Base-by-base conservation (phyloP, 1,140 invertebrate species). In the Tribolium madens region DNA sequence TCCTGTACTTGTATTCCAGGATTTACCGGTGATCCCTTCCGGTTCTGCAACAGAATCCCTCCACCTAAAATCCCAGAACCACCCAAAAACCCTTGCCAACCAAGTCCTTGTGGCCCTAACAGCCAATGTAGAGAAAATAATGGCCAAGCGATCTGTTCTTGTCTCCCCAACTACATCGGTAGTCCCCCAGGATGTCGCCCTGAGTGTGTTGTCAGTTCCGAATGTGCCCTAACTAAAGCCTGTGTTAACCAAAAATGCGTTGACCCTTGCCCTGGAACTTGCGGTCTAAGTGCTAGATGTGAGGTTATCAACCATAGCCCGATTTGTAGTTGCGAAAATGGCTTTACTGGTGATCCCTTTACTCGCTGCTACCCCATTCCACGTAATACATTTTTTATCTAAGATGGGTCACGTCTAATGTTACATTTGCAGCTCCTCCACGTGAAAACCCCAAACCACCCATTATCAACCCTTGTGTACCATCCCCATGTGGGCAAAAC, bases 331-430 rank as follows among this genome's bases (percentile, higher is more conserved):
- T 95, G 94, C 84, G 86, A 88, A 31, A 80, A 87, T 53, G 91
- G 90, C 46, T 91, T 89, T 79, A 92, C 90, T 48, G 93, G 94
- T 68, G 92, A 95, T 89, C 93, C 94, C n/a, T 93, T 94, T 79
- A 86, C 88, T 46, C 87, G 89, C 85, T 93, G 90, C 80, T 90
- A 88, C 76, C 88, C 89, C 47, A 76, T 92, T 90, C 83, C 87
- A 84, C 80, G 88, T 89, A 83, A 86, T 86, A 64, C 1, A 17
- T 42, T n/a, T 10, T 0, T 21, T n/a, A n/a, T 60, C 1, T 0
- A 60, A 21, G 2, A 18, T 26, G 7, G 12, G 50, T 15, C 50
- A 3, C 15, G 9, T 13, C 18, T 60, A 60, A 60, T 26, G 9
- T 18, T 15, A 5, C 0, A 87, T 77, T 86, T 75, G 81, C 85